Evolutionary conservation across 2,888 invertebrate species (phyloP).

Genomic region (Orthosia cruda): DNA sequence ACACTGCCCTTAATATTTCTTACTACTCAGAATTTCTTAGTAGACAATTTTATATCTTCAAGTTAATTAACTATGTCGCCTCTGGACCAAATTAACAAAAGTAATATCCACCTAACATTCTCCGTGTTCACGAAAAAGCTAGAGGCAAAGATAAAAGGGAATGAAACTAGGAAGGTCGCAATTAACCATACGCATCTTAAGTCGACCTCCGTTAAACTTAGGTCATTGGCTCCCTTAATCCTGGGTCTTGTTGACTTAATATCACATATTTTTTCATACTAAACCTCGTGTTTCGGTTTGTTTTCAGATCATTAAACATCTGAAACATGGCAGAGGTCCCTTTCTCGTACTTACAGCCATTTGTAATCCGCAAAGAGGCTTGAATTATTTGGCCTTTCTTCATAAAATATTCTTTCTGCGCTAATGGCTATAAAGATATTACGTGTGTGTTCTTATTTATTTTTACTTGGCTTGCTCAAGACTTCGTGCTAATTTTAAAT

Average conservation of each 20-base stretch:
- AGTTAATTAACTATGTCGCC: not conserved
- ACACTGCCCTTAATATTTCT: not conserved
- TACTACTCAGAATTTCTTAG: not conserved
- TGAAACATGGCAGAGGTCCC: constrained; percentile 44
- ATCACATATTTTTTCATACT: constrained; percentile 57
- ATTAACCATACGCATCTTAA: constrained; percentile 45
- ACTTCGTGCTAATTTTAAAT: not conserved
- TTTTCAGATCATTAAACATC: constrained; percentile 63
- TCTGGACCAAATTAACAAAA: constrained; percentile 17
- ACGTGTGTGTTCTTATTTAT: constrained; percentile 27
- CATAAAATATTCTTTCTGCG: constrained; percentile 47
- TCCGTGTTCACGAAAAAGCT: constrained; percentile 15
- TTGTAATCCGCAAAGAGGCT: constrained; percentile 36
- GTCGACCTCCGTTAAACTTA: constrained; percentile 49
- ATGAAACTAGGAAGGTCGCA: constrained; percentile 24
- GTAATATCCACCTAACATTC: constrained; percentile 6
- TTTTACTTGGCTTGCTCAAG: constrained; percentile 3
- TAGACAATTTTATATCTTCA: not conserved
- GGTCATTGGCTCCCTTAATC: constrained; percentile 57
- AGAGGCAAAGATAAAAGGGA: constrained; percentile 43
- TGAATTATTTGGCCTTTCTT: constrained; percentile 35
- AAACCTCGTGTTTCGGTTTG: constrained; percentile 41
- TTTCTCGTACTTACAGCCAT: constrained; percentile 37
- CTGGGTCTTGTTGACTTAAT: constrained; percentile 57
- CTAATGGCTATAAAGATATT: constrained; percentile 28